Base-by-base conservation (phyloP, 2,888 invertebrate species). In the Calameuta pallipes region DNA sequence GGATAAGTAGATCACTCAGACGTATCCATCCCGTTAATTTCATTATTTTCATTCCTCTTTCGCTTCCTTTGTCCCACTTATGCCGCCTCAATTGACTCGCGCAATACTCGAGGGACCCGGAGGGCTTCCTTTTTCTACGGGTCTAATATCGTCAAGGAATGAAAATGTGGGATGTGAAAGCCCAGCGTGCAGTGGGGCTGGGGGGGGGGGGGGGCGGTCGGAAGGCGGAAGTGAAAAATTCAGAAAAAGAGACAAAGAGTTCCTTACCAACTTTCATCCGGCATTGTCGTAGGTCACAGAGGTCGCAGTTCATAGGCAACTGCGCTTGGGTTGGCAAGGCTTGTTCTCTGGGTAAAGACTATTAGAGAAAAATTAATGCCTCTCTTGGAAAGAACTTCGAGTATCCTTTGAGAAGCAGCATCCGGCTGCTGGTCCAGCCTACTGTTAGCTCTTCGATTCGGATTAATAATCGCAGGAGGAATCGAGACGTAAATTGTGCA, bases 71-170 rank as follows among this genome's bases (percentile, higher is more conserved):
- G 71, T 75, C 34, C 75, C 75, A 75, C 78, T 78, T 78, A 78
- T 78, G 35, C 75, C 75, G 78, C 75, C 78, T 78, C 37, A 69
- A 70, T 78, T 78, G 75, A 69, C 68, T 74, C 75, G 74, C 36
- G 78, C 78, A 35, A 75, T 78, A 78, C 69, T 69, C 74, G 36
- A 74, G 74, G 77, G 77, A 73, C 41, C 75, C n/a, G 34, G 71
- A 71, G 30, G 71, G 31, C 75, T 37, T 13, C 13, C 36, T 36
- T 56, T 68, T n/a, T 75, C 33, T 9, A 12, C 31, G 3, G 3
- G 11, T 78, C 76, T 78, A 78, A 78, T 78, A 78, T 73, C 41
- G 75, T 71, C 31, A 71, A 71, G 71, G 34, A 71, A 71, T 71
- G 71, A 34, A 71, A 71, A 34, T 34, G 71, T 71, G 15, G 78